Evolutionary conservation across 2,113 vertebrate species (phyloP), one percentile per base, ranked within the genome.

Genomic region (Dascyllus trimaculatus): DNA sequence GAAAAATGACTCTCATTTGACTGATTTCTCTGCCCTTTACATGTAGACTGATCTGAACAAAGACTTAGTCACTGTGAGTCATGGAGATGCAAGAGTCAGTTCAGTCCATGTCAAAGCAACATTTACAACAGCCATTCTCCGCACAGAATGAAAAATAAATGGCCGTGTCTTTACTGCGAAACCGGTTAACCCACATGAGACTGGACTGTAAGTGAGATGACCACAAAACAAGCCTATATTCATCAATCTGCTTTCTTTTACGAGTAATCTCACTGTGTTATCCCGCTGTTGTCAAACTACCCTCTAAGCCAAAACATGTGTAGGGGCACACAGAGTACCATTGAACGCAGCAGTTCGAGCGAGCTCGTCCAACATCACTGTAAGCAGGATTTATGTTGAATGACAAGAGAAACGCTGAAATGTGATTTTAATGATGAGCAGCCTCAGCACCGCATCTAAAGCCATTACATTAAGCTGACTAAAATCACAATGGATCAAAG

Each of bases 401-500:
- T 26, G 62, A 59, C 67, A 46, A 71, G n/a, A 0, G 45, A 19
- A 49, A 63, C 0, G 24, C 11, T 59, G 52, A 67, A 63, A 80
- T 73, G 52, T 25, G 61, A 60, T 26, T 83, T 72, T 80, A 83
- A 90, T 81, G 76, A 80, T 43, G 51, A 60, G 61, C 63, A 68
- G 29, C 25, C 38, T 72, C 62, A 15, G 71, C 60, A 21, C 25
- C 71, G 54, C 66, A 79, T 85, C 75, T 40, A 59, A 61, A 80
- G 69, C 73, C 45, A 85, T 85, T 59, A 62, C 54, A 60, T 75
- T 70, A 52, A 89, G 70, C 71, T 46, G 60, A 84, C 66, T 73
- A 59, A 85, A 86, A 86, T 87, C 70, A 75, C 60, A 51, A 68
- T 22, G 75, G 84, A 92, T 91, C 81, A 89, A 90, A 88, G 79